Evolutionary conservation across 2,113 vertebrate genomes (phyloP).

Genomic region (Corynorhinus townsendii): DNA sequence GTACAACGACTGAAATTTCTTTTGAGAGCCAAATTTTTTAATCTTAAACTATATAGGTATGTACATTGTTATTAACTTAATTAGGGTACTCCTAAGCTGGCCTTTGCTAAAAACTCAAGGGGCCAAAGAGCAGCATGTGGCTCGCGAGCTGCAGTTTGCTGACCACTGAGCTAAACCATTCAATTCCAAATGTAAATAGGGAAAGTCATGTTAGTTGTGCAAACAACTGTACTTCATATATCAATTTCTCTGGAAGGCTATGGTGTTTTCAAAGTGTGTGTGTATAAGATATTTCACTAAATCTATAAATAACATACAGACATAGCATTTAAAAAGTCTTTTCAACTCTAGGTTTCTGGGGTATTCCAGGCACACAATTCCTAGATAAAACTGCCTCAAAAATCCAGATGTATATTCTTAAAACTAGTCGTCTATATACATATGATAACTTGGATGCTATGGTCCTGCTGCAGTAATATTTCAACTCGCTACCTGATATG

Average conservation of each 20-base stretch:
- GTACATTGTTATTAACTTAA: too few relatives aligned
- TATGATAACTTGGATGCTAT: neutral
- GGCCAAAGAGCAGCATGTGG: too few relatives aligned
- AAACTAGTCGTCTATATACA: neutral
- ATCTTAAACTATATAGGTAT: too few relatives aligned
- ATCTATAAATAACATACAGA: conserved; percentile 7
- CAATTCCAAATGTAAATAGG: conserved; percentile 61
- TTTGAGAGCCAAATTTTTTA: too few relatives aligned
- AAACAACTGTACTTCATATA: conserved; percentile 18
- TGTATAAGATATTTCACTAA: neutral
- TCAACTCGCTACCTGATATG: neutral
- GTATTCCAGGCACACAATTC: conserved; percentile 11
- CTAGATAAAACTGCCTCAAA: neutral
- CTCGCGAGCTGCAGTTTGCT: too few relatives aligned
- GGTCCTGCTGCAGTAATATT: neutral
- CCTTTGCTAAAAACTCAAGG: too few relatives aligned
- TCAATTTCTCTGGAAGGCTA: conserved; percentile 26
- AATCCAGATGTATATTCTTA: neutral
- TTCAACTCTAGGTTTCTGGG: conserved; percentile 38
- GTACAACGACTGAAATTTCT: too few relatives aligned
- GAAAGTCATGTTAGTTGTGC: conserved; percentile 39
- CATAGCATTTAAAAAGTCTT: neutral
- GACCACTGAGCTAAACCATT: conserved; percentile 51
- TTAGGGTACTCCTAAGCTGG: too few relatives aligned
- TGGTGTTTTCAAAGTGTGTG: neutral